These are phyloP conservation scores for Boleophthalmus pectinirostris DNA, from an alignment of 2,113 vertebrate species.

Conservation along the genomic window DNA sequence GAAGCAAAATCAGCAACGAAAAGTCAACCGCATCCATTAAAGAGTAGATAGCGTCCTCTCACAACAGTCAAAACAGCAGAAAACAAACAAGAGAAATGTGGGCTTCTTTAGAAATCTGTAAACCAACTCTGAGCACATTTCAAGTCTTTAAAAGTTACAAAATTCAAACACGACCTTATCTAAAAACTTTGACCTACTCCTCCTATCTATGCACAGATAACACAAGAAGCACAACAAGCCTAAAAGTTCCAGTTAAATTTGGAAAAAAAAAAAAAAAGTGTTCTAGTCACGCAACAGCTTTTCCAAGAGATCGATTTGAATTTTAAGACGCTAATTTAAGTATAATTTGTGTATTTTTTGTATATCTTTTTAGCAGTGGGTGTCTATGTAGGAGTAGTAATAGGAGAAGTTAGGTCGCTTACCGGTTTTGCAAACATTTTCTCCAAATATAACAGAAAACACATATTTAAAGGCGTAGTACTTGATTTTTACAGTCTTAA, in stretches of 20 bases:
- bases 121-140: background rate
- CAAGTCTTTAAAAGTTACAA: background rate
- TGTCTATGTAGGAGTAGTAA: too few relatives aligned
- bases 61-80: background rate
- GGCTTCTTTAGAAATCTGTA: background rate
- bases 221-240: background rate
- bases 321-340: background rate
- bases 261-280: background rate
- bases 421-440: background rate
- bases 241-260: background rate
- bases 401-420: background rate
- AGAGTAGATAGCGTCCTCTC: background rate
- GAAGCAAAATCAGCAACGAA: background rate
- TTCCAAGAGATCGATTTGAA: too few relatives aligned
- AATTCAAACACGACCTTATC: too few relatives aligned
- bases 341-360: too few relatives aligned
- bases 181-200: background rate
- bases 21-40: background rate
- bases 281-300: too few relatives aligned
- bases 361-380: too few relatives aligned
- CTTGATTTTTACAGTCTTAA: too few relatives aligned
- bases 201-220: background rate
- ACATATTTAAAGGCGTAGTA: background rate
- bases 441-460: background rate
- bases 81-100: background rate